Conservation (phyloP, 2,888 invertebrate genomes). For the Drosophila hamatofila region DNA sequence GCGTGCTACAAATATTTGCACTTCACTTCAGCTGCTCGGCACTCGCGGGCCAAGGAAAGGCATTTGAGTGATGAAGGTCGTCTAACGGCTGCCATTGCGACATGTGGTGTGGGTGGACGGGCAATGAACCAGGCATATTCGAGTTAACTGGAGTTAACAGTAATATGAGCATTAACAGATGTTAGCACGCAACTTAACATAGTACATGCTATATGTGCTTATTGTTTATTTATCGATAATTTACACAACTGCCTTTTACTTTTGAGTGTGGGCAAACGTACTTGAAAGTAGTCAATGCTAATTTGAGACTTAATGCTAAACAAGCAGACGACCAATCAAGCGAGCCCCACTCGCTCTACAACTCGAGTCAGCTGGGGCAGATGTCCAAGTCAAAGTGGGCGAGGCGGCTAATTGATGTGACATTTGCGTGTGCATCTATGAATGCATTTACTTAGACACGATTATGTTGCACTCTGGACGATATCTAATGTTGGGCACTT, state of each 20-base stretch:
- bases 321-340: constrained; percentile 28
- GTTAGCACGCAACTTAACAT: constrained; percentile 1
- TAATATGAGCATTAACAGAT: not conserved
- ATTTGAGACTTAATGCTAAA: constrained; percentile 47
- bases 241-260: constrained; percentile 65
- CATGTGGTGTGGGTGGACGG: constrained; percentile 48
- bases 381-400: constrained; percentile 33
- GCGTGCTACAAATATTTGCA: constrained; percentile 54
- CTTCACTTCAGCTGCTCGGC: constrained; percentile 26
- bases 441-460: constrained; percentile 50
- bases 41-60: constrained; percentile 51
- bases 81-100: constrained; percentile 39
- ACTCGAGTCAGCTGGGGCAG: constrained; percentile 11
- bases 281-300: constrained; percentile 48
- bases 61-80: constrained; percentile 56
- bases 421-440: constrained; percentile 69
- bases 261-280: constrained; percentile 55
- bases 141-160: not conserved
- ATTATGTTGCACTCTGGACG: constrained; percentile 33
- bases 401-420: constrained; percentile 69
- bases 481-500: too few species aligned
- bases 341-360: constrained; percentile 5
- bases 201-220: not conserved
- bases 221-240: constrained; percentile 50
- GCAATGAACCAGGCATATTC: constrained; percentile 51